Evolutionary conservation across 2,888 invertebrate genomes (phyloP).

Genomic region (Hymenopus coronatus): DNA sequence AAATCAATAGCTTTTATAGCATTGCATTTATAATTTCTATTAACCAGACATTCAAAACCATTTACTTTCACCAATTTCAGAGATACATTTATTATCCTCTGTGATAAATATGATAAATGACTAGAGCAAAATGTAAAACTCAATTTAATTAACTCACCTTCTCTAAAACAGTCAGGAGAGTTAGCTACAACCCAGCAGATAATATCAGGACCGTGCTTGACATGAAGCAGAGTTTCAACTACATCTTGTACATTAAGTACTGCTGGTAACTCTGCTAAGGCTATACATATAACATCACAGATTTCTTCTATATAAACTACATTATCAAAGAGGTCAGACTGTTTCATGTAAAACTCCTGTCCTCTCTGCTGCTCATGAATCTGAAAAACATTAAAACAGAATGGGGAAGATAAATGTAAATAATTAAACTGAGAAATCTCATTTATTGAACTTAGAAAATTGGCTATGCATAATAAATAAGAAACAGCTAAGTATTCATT

Average conservation of each 20-base stretch:
- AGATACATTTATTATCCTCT: background rate
- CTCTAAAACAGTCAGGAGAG: constrained; percentile 88
- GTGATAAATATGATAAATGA: background rate
- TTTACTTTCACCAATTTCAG: background rate
- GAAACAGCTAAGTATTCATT: too few species aligned
- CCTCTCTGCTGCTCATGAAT: constrained; percentile 45
- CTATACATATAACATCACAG: constrained; percentile 90
- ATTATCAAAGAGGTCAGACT: constrained; percentile 91
- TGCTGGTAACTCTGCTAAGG: constrained; percentile 87
- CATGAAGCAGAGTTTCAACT: constrained; percentile 82
- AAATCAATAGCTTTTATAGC: too few species aligned
- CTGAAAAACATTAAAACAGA: constrained; percentile 37
- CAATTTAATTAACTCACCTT: constrained; percentile 56
- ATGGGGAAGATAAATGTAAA: too few species aligned
- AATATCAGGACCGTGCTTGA: constrained; percentile 85
- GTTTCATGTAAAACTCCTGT: constrained; percentile 57
- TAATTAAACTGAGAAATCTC: too few species aligned
- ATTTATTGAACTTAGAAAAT: too few species aligned
- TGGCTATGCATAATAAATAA: too few species aligned
- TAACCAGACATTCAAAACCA: background rate
- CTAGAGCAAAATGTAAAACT: background rate
- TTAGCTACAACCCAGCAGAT: constrained; percentile 92
- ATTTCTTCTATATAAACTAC: constrained; percentile 94
- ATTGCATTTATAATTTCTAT: background rate
- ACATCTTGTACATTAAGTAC: constrained; percentile 74